A percentile compares a stretch with the other conserved stretches of the same genome.
These are phyloP conservation scores for Leucophora obtusa DNA, from an alignment of 2,888 invertebrate genomes.

Conservation along the genomic window DNA sequence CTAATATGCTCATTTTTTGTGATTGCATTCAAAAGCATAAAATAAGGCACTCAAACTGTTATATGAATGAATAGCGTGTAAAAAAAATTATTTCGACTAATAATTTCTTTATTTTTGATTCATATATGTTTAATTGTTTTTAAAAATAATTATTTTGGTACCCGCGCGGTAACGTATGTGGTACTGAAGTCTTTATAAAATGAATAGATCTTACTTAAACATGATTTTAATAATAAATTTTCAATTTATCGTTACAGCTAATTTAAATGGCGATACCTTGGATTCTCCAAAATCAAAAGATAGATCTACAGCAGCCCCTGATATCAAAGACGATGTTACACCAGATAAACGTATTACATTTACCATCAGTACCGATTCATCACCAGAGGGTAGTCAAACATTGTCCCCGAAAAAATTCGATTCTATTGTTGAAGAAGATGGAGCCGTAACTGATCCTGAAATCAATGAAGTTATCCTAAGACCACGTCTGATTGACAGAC, in stretches of 20 bases:
- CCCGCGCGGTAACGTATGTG: too few relatives aligned
- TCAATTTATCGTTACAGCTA: slow-evolving; percentile 43
- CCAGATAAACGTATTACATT: slow-evolving; percentile 75
- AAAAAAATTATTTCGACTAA: too few relatives aligned
- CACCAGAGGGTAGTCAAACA: slow-evolving; percentile 74
- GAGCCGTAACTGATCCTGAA: slow-evolving; percentile 62
- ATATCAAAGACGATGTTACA: slow-evolving; percentile 29
- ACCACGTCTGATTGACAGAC: slow-evolving; percentile 74
- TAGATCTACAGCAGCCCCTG: background rate
- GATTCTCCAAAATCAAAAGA: slow-evolving; percentile 64
- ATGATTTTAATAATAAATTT: background rate
- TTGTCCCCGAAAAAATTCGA: slow-evolving; percentile 74
- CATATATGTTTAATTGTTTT: too few relatives aligned
- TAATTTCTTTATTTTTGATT: too few relatives aligned
- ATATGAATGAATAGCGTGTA: too few relatives aligned
- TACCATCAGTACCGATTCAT: slow-evolving; percentile 73
- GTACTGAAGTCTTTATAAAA: too few relatives aligned
- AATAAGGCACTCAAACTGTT: too few relatives aligned
- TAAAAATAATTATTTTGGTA: too few relatives aligned
- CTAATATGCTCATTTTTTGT: too few relatives aligned
- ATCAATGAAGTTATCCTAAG: slow-evolving; percentile 74
- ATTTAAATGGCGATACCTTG: slow-evolving; percentile 67
- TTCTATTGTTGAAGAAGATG: slow-evolving; percentile 74
- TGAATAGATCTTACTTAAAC: too few relatives aligned
- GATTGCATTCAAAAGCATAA: too few relatives aligned